phyloP scores from a whole-genome alignment of 2,113 vertebrate genomes.

The Trematomus loennbergii region DNA sequence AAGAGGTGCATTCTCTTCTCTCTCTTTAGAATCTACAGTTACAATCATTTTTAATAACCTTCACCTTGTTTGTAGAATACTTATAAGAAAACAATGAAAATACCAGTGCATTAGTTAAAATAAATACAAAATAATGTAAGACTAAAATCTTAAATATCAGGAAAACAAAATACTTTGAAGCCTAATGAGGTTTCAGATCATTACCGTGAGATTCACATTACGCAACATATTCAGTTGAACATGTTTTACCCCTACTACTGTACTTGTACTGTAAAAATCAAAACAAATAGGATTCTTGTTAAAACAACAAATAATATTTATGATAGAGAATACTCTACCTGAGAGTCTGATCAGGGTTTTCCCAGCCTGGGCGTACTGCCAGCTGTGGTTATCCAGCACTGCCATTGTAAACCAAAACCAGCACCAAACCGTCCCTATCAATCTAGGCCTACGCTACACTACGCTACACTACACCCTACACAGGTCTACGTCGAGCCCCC shows the following conservation, averaged over 20 bases:
- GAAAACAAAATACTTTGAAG: neutral
- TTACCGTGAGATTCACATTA: neutral
- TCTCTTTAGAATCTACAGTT: neutral
- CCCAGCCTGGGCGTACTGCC: slow-evolving; percentile 80
- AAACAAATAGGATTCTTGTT: neutral
- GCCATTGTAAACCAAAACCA: slow-evolving; percentile 67
- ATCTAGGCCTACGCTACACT: neutral
- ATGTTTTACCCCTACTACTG: neutral
- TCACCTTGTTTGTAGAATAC: too few relatives aligned
- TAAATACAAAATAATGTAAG: neutral
- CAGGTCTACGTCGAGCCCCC: neutral
- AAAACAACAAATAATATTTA: neutral
- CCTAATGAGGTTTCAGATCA: neutral
- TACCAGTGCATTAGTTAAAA: neutral
- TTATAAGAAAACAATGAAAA: too few relatives aligned
- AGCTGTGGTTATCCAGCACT: slow-evolving; percentile 81
- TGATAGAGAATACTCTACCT: slow-evolving; percentile 62
- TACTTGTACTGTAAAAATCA: neutral
- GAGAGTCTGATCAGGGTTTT: slow-evolving; percentile 78
- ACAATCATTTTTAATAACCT: too few relatives aligned
- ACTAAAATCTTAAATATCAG: neutral
- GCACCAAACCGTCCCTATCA: slow-evolving; percentile 12
- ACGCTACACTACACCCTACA: neutral
- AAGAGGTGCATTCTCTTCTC: too few relatives aligned
- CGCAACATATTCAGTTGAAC: neutral